phyloP scores from a whole-genome alignment of 2,797 vertebrate genomes.

The Esox lucius region DNA sequence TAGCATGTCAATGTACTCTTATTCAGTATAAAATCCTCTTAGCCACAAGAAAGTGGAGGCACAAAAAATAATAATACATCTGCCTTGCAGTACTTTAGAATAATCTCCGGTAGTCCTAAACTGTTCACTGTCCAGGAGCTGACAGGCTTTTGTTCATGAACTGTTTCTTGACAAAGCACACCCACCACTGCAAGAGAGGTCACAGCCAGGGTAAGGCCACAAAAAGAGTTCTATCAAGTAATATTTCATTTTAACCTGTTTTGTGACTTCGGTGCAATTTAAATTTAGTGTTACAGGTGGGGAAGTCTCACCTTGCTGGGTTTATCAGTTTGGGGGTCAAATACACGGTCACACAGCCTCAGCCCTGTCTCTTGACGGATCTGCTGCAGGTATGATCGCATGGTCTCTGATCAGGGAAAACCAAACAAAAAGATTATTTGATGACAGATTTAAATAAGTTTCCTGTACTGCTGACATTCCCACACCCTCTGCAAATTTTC shows the following conservation, averaged over 20 bases:
- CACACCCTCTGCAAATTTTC: background rate
- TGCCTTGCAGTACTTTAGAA: conserved; percentile 40
- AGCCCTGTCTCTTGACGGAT: conserved; percentile 94
- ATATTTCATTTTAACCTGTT: background rate
- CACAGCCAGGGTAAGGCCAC: background rate
- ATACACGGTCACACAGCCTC: conserved; percentile 96
- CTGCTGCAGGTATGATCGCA: conserved; percentile 96
- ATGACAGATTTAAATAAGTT: too few relatives aligned
- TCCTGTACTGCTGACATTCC: background rate
- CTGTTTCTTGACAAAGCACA: conserved; percentile 97
- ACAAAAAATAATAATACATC: conserved; percentile 35
- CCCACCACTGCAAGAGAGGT: conserved; percentile 88
- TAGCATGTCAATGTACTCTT: conserved; percentile 52
- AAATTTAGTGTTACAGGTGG: background rate
- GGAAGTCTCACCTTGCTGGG: conserved; percentile 90
- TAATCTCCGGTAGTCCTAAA: conserved; percentile 33
- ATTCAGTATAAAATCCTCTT: conserved; percentile 70
- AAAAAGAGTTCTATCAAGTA: background rate
- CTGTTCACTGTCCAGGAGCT: conserved; percentile 88
- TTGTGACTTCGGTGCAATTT: background rate
- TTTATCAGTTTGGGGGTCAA: conserved; percentile 96
- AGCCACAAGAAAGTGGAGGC: conserved; percentile 41
- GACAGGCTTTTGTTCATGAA: conserved; percentile 99
- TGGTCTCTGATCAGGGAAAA: conserved; percentile 78
- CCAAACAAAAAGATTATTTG: background rate